A percentile compares a stretch with the other conserved stretches of the same genome.
Conservation (phyloP, 2,113 vertebrate species). For the Eleginops maclovinus region DNA sequence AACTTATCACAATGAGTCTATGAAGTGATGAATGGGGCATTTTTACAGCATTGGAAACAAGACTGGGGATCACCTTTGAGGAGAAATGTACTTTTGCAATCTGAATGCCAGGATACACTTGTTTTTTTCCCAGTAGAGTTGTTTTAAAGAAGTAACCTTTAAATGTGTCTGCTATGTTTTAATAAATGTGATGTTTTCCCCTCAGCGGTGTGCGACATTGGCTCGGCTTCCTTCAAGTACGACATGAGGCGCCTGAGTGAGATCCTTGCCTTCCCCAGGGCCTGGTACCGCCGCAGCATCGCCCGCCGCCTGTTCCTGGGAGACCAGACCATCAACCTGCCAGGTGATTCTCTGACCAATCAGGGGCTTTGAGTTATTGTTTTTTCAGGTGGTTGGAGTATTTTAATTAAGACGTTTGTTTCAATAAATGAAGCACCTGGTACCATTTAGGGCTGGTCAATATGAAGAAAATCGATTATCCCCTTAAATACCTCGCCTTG, state of each 20-base stretch:
- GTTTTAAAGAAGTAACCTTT: not conserved
- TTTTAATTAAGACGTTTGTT: too few species aligned
- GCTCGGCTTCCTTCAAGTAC: slow-evolving; percentile 98
- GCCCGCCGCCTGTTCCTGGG: slow-evolving; percentile 96
- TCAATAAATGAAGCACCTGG: too few species aligned
- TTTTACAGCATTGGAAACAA: not conserved
- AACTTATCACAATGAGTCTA: not conserved
- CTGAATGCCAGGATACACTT: not conserved
- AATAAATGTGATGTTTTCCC: not conserved
- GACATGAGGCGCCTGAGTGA: slow-evolving; percentile 98
- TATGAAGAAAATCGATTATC: too few species aligned
- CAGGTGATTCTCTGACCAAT: slow-evolving; percentile 76
- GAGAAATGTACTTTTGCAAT: slow-evolving; percentile 1
- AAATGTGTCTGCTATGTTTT: not conserved
- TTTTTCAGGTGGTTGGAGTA: too few species aligned
- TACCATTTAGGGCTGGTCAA: too few species aligned
- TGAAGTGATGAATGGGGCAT: not conserved
- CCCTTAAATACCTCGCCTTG: too few species aligned
- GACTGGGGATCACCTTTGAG: not conserved
- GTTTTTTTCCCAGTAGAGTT: not conserved
- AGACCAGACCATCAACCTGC: slow-evolving; percentile 97
- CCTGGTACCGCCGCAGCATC: slow-evolving; percentile 98
- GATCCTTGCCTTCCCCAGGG: slow-evolving; percentile 96
- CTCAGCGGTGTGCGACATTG: slow-evolving; percentile 97
- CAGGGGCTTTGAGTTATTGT: not conserved